Evolutionary conservation across 2,797 vertebrate genomes (phyloP).

Genomic region (Mormyrops boulengeri): DNA sequence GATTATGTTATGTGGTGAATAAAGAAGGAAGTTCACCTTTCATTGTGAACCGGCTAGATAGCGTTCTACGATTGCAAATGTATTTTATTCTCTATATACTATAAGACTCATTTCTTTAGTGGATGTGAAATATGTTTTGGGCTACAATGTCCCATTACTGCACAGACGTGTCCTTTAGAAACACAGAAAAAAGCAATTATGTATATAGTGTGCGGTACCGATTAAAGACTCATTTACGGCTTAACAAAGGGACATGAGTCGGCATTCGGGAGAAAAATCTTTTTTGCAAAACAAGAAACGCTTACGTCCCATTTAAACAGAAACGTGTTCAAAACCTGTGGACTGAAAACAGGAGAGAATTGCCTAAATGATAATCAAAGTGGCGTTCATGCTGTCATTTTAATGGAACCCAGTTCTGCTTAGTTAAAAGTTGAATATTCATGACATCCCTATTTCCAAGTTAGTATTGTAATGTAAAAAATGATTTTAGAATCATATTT

Average conservation of each 20-base stretch:
- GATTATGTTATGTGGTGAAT: neutral
- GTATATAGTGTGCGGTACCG: neutral
- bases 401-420: neutral
- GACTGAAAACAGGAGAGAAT: neutral
- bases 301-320: neutral
- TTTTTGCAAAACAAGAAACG: neutral
- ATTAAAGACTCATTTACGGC: neutral
- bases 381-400: neutral
- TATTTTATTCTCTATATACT: neutral
- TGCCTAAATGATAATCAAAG: neutral
- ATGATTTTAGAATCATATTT: neutral
- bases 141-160: neutral
- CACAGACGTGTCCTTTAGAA: neutral
- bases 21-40: neutral
- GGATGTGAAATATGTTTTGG: neutral
- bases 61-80: neutral
- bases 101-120: neutral
- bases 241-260: neutral
- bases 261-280: neutral
- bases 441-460: neutral
- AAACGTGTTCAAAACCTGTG: neutral
- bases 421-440: neutral
- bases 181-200: neutral
- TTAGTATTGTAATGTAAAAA: neutral
- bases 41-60: neutral